Evolutionary conservation across 2,888 invertebrate genomes (phyloP), one percentile per base, ranked within the genome.

Genomic region (Ophraella communa): DNA sequence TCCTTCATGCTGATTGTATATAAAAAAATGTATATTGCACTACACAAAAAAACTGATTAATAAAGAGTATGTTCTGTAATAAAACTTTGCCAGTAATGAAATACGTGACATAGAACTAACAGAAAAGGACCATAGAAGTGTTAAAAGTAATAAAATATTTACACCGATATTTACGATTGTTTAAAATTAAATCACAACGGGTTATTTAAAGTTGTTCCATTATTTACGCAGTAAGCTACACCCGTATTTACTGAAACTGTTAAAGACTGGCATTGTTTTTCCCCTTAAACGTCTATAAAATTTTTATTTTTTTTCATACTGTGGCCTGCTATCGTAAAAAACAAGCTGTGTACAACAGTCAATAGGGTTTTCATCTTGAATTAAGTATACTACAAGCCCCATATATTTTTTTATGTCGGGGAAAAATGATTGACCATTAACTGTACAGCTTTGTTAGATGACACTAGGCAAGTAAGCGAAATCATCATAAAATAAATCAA

Each of bases 321-420:
- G 21, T 21, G 45, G 45, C 10, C 51, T 24, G 21, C 20, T 4
- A 35, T 39, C 58, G 24, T 58, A 58, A 58, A 30, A 49, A 58
- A 30, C 58, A 58, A 58, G 58, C 58, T 58, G 58, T 58, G 35
- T 49, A 58, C 58, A 58, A 58, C 51, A 45, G 30, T 58, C 58
- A 35, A 58, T 58, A 51, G 58, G n/a, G 58, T 49, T 58, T 58
- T 58, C 51, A 24, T 49, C 17, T 39, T 20, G 24, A 58, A 58
- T 58, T 51, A 51, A 58, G 58, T 51, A 33, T 24, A 51, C 35
- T n/a, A 21, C 52, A 14, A 20, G 11, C n/a, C 14, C 17, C 21
- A 58, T 58, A 58, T 58, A 58, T 51, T 51, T 58, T n/a, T 58
- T 57, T 57, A 57, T 18, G 57, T 24, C 27, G 20, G 8, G 2